These are phyloP conservation scores for Nibea albiflora DNA, from an alignment of 2,113 vertebrate species.

Conservation along the genomic window DNA sequence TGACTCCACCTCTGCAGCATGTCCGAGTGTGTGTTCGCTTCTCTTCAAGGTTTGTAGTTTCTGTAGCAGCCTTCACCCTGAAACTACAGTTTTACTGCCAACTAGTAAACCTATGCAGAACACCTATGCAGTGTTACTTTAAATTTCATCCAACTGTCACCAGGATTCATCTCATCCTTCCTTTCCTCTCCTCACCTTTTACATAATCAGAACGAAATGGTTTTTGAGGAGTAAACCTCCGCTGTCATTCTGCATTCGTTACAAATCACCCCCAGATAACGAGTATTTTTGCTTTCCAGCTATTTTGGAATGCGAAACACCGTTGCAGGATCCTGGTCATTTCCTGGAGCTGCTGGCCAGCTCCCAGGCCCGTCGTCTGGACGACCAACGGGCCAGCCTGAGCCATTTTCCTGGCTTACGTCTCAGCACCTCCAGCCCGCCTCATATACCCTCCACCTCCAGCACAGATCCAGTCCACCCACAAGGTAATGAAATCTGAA, in stretches of 20 bases:
- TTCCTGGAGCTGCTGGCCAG: conserved; percentile 93
- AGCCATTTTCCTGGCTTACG: conserved; percentile 90
- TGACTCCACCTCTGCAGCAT: neutral
- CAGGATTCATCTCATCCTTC: neutral
- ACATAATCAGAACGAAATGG: neutral
- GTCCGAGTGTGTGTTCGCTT: neutral
- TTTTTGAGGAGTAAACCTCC: neutral
- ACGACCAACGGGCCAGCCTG: conserved; percentile 91
- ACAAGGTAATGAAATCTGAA: conserved; percentile 46
- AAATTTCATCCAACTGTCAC: neutral
- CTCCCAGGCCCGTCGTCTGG: conserved; percentile 92
- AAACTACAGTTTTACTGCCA: neutral
- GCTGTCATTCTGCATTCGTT: neutral
- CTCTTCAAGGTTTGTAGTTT: no score
- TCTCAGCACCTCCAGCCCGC: conserved; percentile 81
- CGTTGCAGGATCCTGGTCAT: conserved; percentile 89
- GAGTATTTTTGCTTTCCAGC: conserved; percentile 75
- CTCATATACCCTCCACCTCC: conserved; percentile 74
- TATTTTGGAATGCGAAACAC: conserved; percentile 73
- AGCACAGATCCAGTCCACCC: conserved; percentile 55
- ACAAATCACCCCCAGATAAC: conserved; percentile 1
- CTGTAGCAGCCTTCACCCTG: neutral
- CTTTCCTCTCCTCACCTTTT: neutral
- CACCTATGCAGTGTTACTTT: conserved; percentile 20
- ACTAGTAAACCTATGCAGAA: neutral